Evolutionary conservation across 1,140 invertebrate species (phyloP).

Genomic region (Caerostris extrusa): DNA sequence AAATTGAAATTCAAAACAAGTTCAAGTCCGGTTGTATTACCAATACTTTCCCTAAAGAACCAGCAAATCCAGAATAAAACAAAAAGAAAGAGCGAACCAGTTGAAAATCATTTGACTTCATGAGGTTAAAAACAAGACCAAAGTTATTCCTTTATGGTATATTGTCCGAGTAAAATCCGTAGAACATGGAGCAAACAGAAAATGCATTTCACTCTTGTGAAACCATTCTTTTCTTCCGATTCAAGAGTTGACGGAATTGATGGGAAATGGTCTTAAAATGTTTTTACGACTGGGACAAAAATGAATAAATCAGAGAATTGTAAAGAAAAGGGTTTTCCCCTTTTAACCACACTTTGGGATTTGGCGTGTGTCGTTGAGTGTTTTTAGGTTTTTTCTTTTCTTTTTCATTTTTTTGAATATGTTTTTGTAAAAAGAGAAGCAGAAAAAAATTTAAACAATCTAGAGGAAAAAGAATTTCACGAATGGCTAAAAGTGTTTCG

Average conservation of each 20-base stretch:
- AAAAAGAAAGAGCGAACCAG: not conserved
- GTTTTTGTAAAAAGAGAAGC: not conserved
- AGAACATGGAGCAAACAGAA: constrained; percentile 26
- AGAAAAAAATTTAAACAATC: constrained; percentile 45
- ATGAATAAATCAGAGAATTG: constrained; percentile 52
- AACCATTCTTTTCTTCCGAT: constrained; percentile 21
- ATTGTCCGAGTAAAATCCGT: constrained; percentile 37
- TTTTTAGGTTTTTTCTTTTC: not conserved
- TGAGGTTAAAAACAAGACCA: constrained; percentile 7
- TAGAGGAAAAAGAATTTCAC: constrained; percentile 8
- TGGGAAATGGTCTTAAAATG: constrained; percentile 48
- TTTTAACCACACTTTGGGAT: constrained; percentile 53
- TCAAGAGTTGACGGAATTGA: constrained; percentile 48
- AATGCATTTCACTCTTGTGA: constrained; percentile 41
- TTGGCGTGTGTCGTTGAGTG: constrained; percentile 12
- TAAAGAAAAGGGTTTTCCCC: constrained; percentile 45
- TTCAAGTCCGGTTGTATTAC: not conserved
- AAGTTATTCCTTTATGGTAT: constrained; percentile 25
- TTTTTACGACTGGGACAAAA: constrained; percentile 55
- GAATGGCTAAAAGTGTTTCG: constrained; percentile 38
- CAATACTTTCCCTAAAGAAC: not conserved
- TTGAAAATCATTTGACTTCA: constrained; percentile 51
- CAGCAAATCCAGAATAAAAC: not conserved
- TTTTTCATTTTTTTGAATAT: not conserved
- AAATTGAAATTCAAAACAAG: not conserved